These are phyloP conservation scores for Misgurnus mizolepis DNA, from an alignment of 2,113 vertebrate genomes.

Conservation along the genomic window DNA sequence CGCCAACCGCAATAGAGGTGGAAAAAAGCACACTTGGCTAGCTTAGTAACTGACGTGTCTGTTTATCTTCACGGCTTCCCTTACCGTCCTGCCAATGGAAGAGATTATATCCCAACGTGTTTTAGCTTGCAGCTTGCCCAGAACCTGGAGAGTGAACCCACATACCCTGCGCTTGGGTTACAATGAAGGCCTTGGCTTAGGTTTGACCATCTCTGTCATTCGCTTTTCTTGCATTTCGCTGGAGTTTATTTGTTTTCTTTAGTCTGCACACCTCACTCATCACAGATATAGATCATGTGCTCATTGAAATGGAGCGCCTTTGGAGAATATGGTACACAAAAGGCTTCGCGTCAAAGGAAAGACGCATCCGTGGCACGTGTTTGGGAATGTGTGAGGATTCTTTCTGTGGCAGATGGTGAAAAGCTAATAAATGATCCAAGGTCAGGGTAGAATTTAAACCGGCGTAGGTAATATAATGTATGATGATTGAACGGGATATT, in stretches of 20 bases:
- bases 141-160: constrained; percentile 29
- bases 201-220: background rate
- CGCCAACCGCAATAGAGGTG: constrained; percentile 39
- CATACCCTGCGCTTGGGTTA: constrained; percentile 29
- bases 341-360: constrained; percentile 13
- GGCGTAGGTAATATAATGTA: constrained; percentile 5
- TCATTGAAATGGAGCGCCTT: constrained; percentile 17
- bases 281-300: constrained; percentile 34
- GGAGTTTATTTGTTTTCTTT: constrained; percentile 39
- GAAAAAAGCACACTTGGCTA: constrained; percentile 45
- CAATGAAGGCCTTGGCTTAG: constrained; percentile 22
- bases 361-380: constrained; percentile 22
- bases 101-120: constrained; percentile 64
- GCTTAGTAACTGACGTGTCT: constrained; percentile 53
- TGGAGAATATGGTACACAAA: constrained; percentile 24
- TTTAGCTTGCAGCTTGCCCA: constrained; percentile 56
- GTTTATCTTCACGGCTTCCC: constrained; percentile 60
- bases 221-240: background rate
- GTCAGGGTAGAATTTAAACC: constrained; percentile 15
- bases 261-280: constrained; percentile 31
- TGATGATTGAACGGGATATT: constrained; percentile 15
- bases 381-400: constrained; percentile 32
- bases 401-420: constrained; percentile 40
- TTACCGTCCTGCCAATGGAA: constrained; percentile 40
- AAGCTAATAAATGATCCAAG: constrained; percentile 2